Conservation (phyloP, 2,888 invertebrate species). For the Phlogophora meticulosa region DNA sequence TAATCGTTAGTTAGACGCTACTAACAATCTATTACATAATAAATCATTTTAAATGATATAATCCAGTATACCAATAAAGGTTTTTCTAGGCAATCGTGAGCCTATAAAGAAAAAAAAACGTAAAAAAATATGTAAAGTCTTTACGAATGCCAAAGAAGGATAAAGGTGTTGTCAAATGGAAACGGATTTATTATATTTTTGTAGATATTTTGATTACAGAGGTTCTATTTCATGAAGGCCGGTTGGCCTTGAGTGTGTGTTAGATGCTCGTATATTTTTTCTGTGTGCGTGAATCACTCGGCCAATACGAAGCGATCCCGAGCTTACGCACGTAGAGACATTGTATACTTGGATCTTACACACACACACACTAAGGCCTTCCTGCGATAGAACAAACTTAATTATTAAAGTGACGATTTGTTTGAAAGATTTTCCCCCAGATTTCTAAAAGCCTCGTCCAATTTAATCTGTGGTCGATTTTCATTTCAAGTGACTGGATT, state of each 20-base stretch:
- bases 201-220: background rate
- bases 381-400: too few relatives aligned
- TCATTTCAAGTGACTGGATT: background rate
- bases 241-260: too few relatives aligned
- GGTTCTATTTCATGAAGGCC: too few relatives aligned
- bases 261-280: too few relatives aligned
- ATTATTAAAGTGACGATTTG: background rate
- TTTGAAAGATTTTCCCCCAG: background rate
- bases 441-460: constrained; percentile 13
- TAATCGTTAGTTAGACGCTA: background rate
- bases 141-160: background rate
- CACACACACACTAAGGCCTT: too few relatives aligned
- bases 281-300: too few relatives aligned
- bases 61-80: background rate
- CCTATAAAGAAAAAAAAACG: background rate
- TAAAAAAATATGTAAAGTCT: too few relatives aligned
- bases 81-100: background rate
- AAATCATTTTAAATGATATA: constrained; percentile 2
- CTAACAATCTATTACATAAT: constrained; percentile 2
- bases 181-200: constrained; percentile 17
- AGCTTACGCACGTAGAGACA: too few relatives aligned
- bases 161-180: constrained; percentile 18
- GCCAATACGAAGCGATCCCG: too few relatives aligned
- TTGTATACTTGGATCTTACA: too few relatives aligned
- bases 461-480: background rate